These are phyloP conservation scores for Rhynchomys soricoides DNA, from an alignment of 2,113 vertebrate genomes.

Conservation along the genomic window DNA sequence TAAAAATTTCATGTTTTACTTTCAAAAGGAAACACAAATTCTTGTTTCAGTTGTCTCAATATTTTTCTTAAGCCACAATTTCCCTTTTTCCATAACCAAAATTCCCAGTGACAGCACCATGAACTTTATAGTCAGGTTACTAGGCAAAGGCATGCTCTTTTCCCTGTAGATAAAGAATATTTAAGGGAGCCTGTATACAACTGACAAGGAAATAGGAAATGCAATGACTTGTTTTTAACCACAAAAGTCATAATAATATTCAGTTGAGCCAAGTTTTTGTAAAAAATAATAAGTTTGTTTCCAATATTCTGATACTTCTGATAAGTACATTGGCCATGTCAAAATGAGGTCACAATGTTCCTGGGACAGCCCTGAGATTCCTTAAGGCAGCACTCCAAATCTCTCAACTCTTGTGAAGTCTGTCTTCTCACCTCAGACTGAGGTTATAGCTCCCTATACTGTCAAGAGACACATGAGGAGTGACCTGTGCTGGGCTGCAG, in stretches of 20 bases:
- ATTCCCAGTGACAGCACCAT: constrained; percentile 35
- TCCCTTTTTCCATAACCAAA: constrained; percentile 35
- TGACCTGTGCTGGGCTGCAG: neutral
- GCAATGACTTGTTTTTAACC: constrained; percentile 71
- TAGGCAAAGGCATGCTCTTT: constrained; percentile 44
- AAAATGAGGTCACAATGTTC: constrained; percentile 58
- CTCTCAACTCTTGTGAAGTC: neutral
- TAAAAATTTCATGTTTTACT: neutral
- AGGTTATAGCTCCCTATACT: neutral
- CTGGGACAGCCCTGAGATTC: constrained; percentile 2
- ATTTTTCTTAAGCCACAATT: constrained; percentile 44
- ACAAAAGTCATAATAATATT: constrained; percentile 58
- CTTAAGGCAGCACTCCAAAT: neutral
- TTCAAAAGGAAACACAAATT: constrained; percentile 55
- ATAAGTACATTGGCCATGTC: constrained; percentile 23
- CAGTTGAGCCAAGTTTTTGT: constrained; percentile 50
- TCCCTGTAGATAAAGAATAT: constrained; percentile 23
- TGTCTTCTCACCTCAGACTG: neutral
- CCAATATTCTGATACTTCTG: constrained; percentile 66
- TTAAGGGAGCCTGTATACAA: constrained; percentile 45
- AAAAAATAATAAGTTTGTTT: constrained; percentile 62
- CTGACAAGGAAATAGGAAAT: constrained; percentile 51
- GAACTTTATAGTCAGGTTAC: constrained; percentile 48
- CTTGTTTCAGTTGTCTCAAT: constrained; percentile 46
- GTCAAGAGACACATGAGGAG: neutral